Conservation (phyloP, 2,113 vertebrate genomes). For the Spheniscus mendiculus region DNA sequence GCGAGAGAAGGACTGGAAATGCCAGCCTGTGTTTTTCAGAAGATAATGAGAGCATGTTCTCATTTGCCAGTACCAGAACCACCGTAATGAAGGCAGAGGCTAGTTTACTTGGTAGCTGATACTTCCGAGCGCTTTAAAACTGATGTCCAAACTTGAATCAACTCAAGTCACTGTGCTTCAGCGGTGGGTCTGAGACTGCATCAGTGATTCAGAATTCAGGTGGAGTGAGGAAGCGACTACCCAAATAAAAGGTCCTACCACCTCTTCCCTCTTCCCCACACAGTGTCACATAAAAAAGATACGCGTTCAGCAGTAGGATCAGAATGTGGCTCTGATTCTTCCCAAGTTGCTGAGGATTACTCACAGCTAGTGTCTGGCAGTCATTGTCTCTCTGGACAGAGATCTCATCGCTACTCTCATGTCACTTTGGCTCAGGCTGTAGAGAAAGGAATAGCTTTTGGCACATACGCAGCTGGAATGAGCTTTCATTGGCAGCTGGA, state of each 20-base stretch:
- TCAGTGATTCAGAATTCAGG: neutral
- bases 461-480: neutral
- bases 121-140: neutral
- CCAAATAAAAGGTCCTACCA: neutral
- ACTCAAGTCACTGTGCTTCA: neutral
- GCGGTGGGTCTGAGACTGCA: neutral
- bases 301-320: fast-evolving
- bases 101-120: neutral
- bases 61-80: neutral
- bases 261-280: neutral
- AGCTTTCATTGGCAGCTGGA: neutral
- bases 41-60: neutral
- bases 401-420: neutral
- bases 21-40: neutral
- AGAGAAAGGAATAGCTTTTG: neutral
- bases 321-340: neutral
- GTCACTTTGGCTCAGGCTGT: neutral
- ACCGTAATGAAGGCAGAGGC: neutral
- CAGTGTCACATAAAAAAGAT: neutral
- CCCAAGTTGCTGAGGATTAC: neutral
- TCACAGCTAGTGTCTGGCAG: neutral
- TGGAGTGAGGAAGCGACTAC: neutral
- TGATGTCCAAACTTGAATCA: neutral
- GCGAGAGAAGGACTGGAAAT: neutral
- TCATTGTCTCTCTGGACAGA: neutral